Base-by-base conservation (phyloP, 1,140 invertebrate species). In the Coenobita brevimanus region DNA sequence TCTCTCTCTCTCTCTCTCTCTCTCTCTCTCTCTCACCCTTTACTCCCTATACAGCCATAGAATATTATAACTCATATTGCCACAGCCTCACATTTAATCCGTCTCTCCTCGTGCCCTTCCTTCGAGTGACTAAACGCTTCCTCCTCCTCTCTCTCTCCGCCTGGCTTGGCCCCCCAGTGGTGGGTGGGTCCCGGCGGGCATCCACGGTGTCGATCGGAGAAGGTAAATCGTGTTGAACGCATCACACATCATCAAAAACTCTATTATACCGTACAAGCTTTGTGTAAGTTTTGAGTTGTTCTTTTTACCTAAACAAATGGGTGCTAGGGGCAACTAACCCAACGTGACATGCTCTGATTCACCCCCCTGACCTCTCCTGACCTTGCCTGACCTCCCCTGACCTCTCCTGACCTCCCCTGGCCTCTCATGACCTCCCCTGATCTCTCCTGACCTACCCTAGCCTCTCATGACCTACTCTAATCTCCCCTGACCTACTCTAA, bases 171-270 rank as follows among this genome's bases (percentile, higher is more conserved):
- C 81, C 80, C 60, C 62, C 78, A 89, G 88, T 81, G 75, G 88
- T 89, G 80, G 79, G 88, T 80, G 82, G 88, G 67, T 89, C 88
- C 30, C 73, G 88, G 10, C 88, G 88, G 17, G 76, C 88, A n/a
- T 89, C 88, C 46, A 76, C 81, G 38, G 88, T 89, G 75, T 89
- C 88, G 80, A 84, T 89, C 57, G 88, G 88, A 89, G 88, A 89
- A 89, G 88, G 88, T 89, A 89, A 89, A 89, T 83, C 75, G 76
- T 89, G 88, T 83, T 89, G 76, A 84, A 67, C 87, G 57, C 69
- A 64, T 76, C 80, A 69, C 82, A 38, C 73, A 78, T 80, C 88
- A 82, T 83, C 88, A 78, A 75, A 83, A 89, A 73, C 41, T 38
- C 50, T 50, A 60, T 82, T 27, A 57, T 15, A 69, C 33, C 36